A percentile compares a stretch with the other conserved stretches of the same genome.
These are phyloP conservation scores for Brachynemurus nebulosus DNA, from an alignment of 2,888 invertebrate species.

Conservation along the genomic window DNA sequence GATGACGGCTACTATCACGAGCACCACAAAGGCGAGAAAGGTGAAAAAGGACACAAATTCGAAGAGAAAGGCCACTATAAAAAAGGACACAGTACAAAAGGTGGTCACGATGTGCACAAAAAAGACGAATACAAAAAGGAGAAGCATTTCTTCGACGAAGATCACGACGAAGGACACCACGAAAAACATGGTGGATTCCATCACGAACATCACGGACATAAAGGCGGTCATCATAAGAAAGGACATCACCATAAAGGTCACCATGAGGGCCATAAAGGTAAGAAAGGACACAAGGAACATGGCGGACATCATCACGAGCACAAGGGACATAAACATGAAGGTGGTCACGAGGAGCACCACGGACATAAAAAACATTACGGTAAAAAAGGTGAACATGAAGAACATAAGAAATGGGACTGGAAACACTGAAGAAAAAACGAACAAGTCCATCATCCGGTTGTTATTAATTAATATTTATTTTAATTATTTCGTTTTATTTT, in stretches of 20 bases:
- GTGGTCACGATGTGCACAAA: conserved; percentile 74
- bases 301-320: conserved; percentile 68
- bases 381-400: conserved; percentile 67
- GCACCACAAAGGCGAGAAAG: conserved; percentile 52
- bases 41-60: conserved; percentile 47
- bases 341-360: conserved; percentile 63
- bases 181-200: conserved; percentile 70
- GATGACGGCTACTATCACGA: conserved; percentile 49
- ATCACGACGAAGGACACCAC: conserved; percentile 67
- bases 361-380: conserved; percentile 59
- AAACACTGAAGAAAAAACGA: no score
- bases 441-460: no score
- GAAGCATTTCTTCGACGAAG: conserved; percentile 75
- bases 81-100: conserved; percentile 75
- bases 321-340: conserved; percentile 64
- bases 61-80: conserved; percentile 63
- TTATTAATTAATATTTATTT: no score
- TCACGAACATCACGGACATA: conserved; percentile 66
- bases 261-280: conserved; percentile 63
- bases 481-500: no score
- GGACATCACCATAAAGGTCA: conserved; percentile 67
- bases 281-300: conserved; percentile 67
- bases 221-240: conserved; percentile 68
- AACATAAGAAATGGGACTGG: conserved; percentile 71
- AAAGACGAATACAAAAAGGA: conserved; percentile 76